phyloP scores from a whole-genome alignment of 1,140 invertebrate species.

The Lysiphlebus fabarum region DNA sequence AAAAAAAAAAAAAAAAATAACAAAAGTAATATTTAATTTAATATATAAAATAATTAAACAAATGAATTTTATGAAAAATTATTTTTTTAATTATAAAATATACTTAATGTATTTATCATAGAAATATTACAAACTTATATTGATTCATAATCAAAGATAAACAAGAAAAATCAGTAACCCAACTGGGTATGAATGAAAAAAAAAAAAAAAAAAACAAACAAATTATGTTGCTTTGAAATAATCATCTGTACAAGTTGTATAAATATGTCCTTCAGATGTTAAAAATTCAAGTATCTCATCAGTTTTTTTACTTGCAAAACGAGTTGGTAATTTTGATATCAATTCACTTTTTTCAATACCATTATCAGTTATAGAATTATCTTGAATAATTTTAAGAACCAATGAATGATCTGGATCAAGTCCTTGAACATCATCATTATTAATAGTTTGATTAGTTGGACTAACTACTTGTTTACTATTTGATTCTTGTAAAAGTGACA shows the following conservation, averaged over 20 bases:
- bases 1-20: too few species aligned
- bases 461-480: constrained; percentile 22
- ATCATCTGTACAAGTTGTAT: constrained; percentile 51
- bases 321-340: constrained; percentile 32
- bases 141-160: background rate
- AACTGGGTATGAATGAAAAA: background rate
- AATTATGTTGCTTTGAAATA: constrained; percentile 49
- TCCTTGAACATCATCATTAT: too few species aligned
- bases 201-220: background rate
- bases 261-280: constrained; percentile 50
- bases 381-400: constrained; percentile 43
- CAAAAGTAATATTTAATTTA: too few species aligned
- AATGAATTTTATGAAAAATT: too few species aligned
- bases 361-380: constrained; percentile 32
- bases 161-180: too few species aligned
- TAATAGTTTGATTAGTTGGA: constrained; percentile 24
- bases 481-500: too few species aligned
- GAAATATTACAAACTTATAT: too few species aligned
- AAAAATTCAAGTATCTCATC: constrained; percentile 49
- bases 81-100: too few species aligned
- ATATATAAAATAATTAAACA: too few species aligned
- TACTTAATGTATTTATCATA: too few species aligned
- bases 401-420: constrained; percentile 35
- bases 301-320: constrained; percentile 27
- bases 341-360: constrained; percentile 43